phyloP scores from a whole-genome alignment of 2,888 invertebrate species.

The Drosophila borborema region DNA sequence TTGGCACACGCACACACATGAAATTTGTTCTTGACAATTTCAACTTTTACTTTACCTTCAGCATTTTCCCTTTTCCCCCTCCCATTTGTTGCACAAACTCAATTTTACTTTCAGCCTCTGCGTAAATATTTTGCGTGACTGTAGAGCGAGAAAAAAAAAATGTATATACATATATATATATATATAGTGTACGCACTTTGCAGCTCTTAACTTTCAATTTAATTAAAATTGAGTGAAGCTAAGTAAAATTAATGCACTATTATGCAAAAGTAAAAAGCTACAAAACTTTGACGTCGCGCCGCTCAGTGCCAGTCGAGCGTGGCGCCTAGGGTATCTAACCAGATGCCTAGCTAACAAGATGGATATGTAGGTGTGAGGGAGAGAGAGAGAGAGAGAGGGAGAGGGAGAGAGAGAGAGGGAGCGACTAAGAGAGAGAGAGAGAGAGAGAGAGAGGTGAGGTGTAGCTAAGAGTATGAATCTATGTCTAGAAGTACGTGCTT shows the following conservation, averaged over 20 bases:
- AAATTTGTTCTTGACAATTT: not conserved
- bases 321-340: slow-evolving; percentile 26
- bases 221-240: slow-evolving; percentile 69
- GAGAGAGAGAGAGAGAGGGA: not conserved
- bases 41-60: not conserved
- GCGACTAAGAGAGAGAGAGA: too few species aligned
- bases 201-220: slow-evolving; percentile 73
- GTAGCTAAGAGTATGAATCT: not conserved
- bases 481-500: slow-evolving; percentile 44
- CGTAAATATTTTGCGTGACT: slow-evolving; percentile 3
- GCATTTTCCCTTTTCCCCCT: not conserved
- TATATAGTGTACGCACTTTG: slow-evolving; percentile 19
- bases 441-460: not conserved
- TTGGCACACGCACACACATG: not conserved
- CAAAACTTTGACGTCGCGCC: slow-evolving; percentile 42
- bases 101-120: slow-evolving; percentile 28
- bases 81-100: slow-evolving; percentile 1
- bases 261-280: slow-evolving; percentile 55
- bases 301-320: slow-evolving; percentile 33
- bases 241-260: slow-evolving; percentile 67
- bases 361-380: not conserved
- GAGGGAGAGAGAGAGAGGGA: too few species aligned
- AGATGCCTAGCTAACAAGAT: not conserved
- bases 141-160: too few species aligned
- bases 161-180: too few species aligned